Percentiles rank a stretch among this genome's conserved stretches.
phyloP scores from a whole-genome alignment of 2,113 vertebrate genomes.

The Hemibagrus wyckioides region DNA sequence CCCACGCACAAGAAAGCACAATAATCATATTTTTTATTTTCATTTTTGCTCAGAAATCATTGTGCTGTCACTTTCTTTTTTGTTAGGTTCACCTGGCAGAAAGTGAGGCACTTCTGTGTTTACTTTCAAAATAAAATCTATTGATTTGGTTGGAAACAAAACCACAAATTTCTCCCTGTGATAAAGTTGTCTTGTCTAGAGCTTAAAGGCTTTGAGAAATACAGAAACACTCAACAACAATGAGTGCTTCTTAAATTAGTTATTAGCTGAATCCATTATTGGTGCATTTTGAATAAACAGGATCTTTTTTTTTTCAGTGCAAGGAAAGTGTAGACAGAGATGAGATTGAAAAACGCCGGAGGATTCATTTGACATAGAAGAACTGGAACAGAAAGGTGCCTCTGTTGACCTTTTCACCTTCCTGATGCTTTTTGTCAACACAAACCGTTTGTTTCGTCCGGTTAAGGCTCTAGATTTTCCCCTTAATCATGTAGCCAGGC shows the following conservation, averaged over 20 bases:
- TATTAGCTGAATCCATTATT: neutral
- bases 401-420: neutral
- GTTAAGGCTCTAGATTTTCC: conserved; percentile 20
- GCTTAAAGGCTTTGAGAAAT: neutral
- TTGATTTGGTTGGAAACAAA: neutral
- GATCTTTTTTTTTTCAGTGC: neutral
- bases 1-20: too few species aligned
- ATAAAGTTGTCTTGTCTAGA: neutral
- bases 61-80: neutral
- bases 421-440: neutral
- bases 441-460: conserved; percentile 4
- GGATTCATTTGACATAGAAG: neutral
- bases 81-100: neutral
- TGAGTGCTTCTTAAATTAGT: neutral
- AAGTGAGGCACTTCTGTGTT: neutral
- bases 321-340: too few species aligned
- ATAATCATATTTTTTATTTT: neutral
- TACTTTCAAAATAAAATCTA: neutral
- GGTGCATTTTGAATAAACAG: neutral
- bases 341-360: too few species aligned
- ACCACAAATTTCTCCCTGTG: neutral
- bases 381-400: neutral
- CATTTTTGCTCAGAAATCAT: neutral
- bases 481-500: conserved; percentile 9
- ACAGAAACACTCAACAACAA: neutral